Evolutionary conservation across 2,797 vertebrate genomes (phyloP).

Genomic region (Apodemus agrarius): DNA sequence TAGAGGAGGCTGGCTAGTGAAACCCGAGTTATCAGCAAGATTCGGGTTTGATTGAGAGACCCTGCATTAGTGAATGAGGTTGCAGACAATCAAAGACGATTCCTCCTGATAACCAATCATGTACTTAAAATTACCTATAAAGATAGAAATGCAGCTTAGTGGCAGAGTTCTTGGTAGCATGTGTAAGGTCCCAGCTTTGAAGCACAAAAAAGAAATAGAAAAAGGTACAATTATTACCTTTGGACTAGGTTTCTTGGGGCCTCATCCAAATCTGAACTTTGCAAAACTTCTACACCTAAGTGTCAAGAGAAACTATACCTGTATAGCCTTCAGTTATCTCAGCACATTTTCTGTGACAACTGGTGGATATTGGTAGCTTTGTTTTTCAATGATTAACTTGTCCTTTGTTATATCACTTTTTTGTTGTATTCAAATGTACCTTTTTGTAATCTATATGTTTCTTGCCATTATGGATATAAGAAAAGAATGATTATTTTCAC

Average conservation of each 20-base stretch:
- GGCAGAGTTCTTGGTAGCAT: not conserved
- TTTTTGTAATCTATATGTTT: not conserved
- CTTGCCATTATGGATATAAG: not conserved
- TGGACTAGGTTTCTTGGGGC: not conserved
- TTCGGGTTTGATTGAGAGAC: not conserved
- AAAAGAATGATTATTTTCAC: not conserved
- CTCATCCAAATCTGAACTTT: not conserved
- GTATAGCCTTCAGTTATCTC: not conserved
- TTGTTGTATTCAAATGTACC: not conserved
- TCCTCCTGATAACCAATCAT: not conserved
- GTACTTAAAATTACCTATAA: not conserved
- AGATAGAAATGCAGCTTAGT: not conserved
- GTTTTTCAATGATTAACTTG: conserved; percentile 35
- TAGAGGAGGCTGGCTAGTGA: not conserved
- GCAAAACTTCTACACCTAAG: not conserved
- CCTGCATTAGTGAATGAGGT: not conserved
- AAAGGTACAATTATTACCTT: not conserved
- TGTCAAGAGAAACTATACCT: not conserved
- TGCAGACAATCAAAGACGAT: not conserved
- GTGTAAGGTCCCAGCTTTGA: not conserved
- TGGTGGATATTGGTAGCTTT: not conserved
- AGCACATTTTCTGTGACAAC: not conserved
- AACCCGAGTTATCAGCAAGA: not conserved
- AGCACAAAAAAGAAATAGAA: not conserved
- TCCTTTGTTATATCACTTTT: not conserved